phyloP scores from a whole-genome alignment of 2,797 vertebrate genomes.

The Cynopterus sphinx region DNA sequence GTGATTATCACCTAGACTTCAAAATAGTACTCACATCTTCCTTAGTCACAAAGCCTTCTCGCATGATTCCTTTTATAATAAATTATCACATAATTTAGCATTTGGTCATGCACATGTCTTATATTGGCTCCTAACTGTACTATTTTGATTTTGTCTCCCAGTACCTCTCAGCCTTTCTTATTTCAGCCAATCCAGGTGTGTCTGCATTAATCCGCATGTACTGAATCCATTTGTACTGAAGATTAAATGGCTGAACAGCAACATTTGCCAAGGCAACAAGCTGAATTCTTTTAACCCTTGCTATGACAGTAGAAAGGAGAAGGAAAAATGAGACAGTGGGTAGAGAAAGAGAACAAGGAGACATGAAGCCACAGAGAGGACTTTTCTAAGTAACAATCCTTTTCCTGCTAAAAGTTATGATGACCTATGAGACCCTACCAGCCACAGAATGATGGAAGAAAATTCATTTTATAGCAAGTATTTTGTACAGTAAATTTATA shows the following conservation, averaged over 20 bases:
- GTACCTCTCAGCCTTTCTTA: background rate
- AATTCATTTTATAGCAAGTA: background rate
- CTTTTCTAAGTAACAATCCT: background rate
- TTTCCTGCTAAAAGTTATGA: background rate
- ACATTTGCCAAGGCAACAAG: background rate
- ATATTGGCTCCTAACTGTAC: background rate
- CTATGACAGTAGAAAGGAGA: background rate
- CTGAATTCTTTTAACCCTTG: background rate
- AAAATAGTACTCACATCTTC: background rate
- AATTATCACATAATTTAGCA: background rate
- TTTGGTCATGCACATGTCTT: background rate
- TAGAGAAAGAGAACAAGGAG: background rate
- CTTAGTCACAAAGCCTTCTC: background rate
- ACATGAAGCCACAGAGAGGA: background rate
- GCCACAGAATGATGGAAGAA: background rate
- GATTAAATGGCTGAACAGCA: background rate
- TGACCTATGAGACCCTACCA: background rate
- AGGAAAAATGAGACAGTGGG: background rate
- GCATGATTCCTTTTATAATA: background rate
- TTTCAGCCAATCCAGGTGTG: background rate
- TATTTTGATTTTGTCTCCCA: background rate
- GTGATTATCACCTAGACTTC: background rate
- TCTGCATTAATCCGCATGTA: background rate
- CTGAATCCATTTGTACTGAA: constrained; percentile 10
- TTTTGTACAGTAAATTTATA: constrained; percentile 5